These are phyloP conservation scores for Bufo bufo DNA, from an alignment of 2,113 vertebrate species.

Conservation along the genomic window DNA sequence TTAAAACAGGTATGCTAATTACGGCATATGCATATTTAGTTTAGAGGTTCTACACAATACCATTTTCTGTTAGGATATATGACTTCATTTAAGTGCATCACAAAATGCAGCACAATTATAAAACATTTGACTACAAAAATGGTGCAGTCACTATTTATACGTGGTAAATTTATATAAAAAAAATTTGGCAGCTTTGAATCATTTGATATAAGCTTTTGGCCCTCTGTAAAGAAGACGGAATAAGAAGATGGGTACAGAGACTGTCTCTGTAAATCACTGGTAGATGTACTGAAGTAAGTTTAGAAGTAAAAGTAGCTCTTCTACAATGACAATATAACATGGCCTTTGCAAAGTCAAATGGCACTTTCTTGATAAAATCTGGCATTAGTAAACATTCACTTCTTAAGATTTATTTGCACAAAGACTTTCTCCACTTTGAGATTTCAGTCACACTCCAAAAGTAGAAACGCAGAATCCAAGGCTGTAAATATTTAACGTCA, in stretches of 20 bases:
- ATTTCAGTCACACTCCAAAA: conserved; percentile 67
- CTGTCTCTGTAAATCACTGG: not conserved
- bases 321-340: not conserved
- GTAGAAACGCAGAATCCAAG: conserved; percentile 64
- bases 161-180: no score
- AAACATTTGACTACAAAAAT: no score
- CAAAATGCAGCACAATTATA: no score
- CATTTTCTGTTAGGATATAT: no score
- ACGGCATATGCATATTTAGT: no score
- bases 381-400: conserved; percentile 61
- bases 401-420: conserved; percentile 61
- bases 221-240: not conserved
- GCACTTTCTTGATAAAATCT: conserved; percentile 16
- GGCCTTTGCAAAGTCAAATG: not conserved
- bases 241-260: not conserved
- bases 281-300: not conserved
- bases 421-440: conserved; percentile 67
- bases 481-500: conserved; percentile 75
- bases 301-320: not conserved
- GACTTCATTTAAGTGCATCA: no score
- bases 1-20: no score
- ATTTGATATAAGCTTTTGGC: no score
- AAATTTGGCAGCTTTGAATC: no score
- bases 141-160: no score
- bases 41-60: no score